Base-by-base conservation (phyloP, 2,888 invertebrate genomes). In the Alviniconcha strummeri region DNA sequence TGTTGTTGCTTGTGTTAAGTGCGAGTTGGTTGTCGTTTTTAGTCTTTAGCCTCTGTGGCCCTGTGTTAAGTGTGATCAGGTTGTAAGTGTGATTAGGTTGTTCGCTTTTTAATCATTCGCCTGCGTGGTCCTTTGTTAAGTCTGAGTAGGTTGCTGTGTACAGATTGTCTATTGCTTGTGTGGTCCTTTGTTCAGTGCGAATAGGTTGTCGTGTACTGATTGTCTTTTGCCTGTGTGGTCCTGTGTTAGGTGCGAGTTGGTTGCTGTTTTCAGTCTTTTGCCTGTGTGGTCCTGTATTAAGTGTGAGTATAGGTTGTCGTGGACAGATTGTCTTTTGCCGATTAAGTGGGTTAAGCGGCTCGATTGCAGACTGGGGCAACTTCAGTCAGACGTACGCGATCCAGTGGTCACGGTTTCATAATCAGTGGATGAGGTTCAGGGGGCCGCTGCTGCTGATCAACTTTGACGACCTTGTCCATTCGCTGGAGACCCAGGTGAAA, bases 271-370 rank as follows among this genome's bases (percentile, higher is more conserved):
- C 6, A 7, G 71, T 71, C 6, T 71, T 6, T 19, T 71, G 11
- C 75, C 71, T 36, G 54, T 72, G 19, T 52, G 56, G 17, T 78
- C 86, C 55, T 88, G 86, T 69, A 36, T 69, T 69, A 54, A 55
- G 64, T 55, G 80, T 80, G 67, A 17, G 80, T 78, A 15, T 36
- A 36, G 36, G 36, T 36, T 36, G 36, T 36, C 36, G 36, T 36
- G 36, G 0, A 36, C 36, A 36, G 36, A 36, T 36, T 36, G 36
- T 36, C 36, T 36, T 36, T 36, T 36, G 36, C 36, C 9, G 71
- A 17, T 71, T 71, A 17, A 19, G 19, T 71, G 6, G 52, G 8
- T 13, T 13, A 52, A 9, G 4, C 11, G 8, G 5, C 5, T 13
- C 52, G 60, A 52, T 79, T 67, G 52, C 79, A 79, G 79, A 79